These are phyloP conservation scores for Folsomia manolachei DNA, from an alignment of 2,888 invertebrate species.

Conservation along the genomic window DNA sequence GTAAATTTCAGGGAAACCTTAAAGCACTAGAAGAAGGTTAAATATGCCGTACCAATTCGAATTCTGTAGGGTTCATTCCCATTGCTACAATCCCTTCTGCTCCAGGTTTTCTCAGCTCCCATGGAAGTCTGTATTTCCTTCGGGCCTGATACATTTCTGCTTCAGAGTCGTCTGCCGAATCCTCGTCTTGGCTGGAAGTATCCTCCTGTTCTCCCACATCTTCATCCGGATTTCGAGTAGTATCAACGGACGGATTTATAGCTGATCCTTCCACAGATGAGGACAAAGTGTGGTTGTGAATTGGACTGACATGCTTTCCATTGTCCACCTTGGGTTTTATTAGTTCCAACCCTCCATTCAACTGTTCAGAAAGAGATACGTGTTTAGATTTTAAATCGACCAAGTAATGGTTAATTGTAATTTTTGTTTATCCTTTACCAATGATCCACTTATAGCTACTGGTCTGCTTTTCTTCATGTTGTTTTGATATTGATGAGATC, in stretches of 20 bases:
- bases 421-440: no score
- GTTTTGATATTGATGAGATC: no score
- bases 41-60: conserved; percentile 33
- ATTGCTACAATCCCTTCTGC: conserved; percentile 19
- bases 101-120: conserved; percentile 9
- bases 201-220: conserved; percentile 21
- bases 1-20: conserved; percentile 23
- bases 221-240: background rate
- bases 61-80: conserved; percentile 30
- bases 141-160: conserved; percentile 16
- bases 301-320: no score
- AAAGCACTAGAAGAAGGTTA: background rate
- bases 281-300: background rate
- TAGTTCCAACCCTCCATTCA: background rate
- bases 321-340: background rate
- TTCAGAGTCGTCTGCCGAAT: conserved; percentile 23
- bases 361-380: background rate
- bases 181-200: background rate
- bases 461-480: background rate
- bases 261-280: background rate
- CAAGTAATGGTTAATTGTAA: no score
- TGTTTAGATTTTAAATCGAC: no score
- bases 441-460: no score
- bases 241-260: background rate
- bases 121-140: conserved; percentile 26